These are phyloP conservation scores for Bombyx mori DNA, from an alignment of 1,140 invertebrate species.

Conservation along the genomic window DNA sequence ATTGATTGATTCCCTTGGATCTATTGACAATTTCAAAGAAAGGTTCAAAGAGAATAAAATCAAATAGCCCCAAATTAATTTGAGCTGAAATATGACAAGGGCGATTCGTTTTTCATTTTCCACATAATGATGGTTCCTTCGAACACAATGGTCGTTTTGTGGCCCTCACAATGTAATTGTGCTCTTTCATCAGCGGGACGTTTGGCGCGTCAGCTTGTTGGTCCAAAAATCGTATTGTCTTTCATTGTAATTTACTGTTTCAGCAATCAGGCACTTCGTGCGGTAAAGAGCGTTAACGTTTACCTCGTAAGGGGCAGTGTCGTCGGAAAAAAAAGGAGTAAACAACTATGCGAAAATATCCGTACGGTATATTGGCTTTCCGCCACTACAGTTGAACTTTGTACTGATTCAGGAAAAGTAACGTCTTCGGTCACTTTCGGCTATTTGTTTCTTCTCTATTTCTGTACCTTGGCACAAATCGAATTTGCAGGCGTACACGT, in stretches of 20 bases:
- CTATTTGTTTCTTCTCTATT: slow-evolving; percentile 34
- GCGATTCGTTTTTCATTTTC: slow-evolving; percentile 64
- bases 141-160: slow-evolving; percentile 59
- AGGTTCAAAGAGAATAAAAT: slow-evolving; percentile 3
- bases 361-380: slow-evolving; percentile 38
- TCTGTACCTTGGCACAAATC: slow-evolving; percentile 27
- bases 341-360: slow-evolving; percentile 15
- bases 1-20: slow-evolving; percentile 1
- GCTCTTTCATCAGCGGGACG: slow-evolving; percentile 60
- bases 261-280: no score
- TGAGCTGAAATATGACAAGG: slow-evolving; percentile 47
- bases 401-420: slow-evolving; percentile 59
- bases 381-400: slow-evolving; percentile 60
- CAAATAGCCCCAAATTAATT: slow-evolving; percentile 27
- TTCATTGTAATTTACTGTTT: no score
- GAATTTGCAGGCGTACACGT: background rate
- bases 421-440: slow-evolving; percentile 43
- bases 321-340: slow-evolving; percentile 21
- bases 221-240: slow-evolving; percentile 48
- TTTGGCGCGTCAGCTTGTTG: slow-evolving; percentile 49
- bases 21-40: slow-evolving; percentile 23
- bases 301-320: background rate
- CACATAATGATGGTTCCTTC: slow-evolving; percentile 52
- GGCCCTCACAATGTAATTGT: slow-evolving; percentile 63
- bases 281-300: background rate